These are phyloP conservation scores for Charadrius vociferus DNA, from an alignment of 2,113 vertebrate species.

Conservation along the genomic window DNA sequence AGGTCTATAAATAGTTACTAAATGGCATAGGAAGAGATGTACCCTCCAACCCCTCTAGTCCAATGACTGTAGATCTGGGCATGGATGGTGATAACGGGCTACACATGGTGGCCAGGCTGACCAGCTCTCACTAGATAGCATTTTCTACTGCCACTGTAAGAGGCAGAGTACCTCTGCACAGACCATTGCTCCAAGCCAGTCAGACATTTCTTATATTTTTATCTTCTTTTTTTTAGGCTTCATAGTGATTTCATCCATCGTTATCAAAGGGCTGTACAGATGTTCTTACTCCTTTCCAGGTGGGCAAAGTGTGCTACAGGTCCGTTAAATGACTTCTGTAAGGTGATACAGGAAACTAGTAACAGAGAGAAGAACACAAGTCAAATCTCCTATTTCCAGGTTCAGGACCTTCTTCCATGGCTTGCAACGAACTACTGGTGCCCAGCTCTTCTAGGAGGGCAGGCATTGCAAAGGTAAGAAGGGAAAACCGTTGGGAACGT, in stretches of 20 bases:
- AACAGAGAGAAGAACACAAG: neutral
- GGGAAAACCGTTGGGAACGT: neutral
- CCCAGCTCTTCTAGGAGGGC: neutral
- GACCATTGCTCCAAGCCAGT: accelerated
- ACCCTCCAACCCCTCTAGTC: neutral
- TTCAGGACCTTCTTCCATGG: neutral
- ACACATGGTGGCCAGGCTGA: neutral
- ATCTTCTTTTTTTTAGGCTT: neutral
- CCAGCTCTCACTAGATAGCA: neutral
- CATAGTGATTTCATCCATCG: neutral
- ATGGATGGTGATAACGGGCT: neutral
- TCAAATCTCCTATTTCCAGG: neutral
- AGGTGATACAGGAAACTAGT: neutral
- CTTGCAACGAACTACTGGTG: neutral
- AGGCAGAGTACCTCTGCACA: neutral
- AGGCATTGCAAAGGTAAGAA: neutral
- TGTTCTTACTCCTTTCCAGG: neutral
- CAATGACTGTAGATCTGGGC: neutral
- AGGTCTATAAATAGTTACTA: neutral
- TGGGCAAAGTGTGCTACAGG: neutral
- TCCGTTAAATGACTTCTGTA: neutral
- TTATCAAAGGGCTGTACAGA: neutral
- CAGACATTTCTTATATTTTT: neutral
- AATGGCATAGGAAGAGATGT: neutral
- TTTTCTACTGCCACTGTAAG: neutral